Percentiles rank a stretch among this genome's conserved stretches.
phyloP scores from a whole-genome alignment of 1,140 invertebrate genomes.

The Teleogryllus occipitalis region DNA sequence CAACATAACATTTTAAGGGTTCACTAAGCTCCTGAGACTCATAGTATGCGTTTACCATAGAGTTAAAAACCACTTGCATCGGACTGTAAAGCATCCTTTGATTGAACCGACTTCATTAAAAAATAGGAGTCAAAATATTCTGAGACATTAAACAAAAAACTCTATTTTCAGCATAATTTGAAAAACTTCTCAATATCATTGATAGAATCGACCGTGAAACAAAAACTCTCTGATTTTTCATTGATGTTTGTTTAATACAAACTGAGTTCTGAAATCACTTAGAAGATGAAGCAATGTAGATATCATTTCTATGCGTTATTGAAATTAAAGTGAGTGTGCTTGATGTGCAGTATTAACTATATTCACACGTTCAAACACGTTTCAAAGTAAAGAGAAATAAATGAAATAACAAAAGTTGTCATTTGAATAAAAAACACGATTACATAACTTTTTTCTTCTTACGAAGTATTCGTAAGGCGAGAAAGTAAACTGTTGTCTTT shows the following conservation, averaged over 20 bases:
- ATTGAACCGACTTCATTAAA: not conserved
- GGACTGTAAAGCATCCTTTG: not conserved
- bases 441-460: no score
- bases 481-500: no score
- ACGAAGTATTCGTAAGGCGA: no score
- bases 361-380: not conserved
- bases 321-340: not conserved
- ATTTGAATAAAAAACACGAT: no score
- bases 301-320: not conserved
- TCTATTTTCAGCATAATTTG: not conserved
- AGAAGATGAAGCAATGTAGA: conserved; percentile 1
- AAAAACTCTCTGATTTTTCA: not conserved
- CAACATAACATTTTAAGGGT: not conserved
- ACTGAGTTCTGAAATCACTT: not conserved
- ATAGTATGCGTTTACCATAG: not conserved
- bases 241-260: not conserved
- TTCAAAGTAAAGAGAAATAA: not conserved
- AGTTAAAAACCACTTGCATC: not conserved
- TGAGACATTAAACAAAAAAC: not conserved
- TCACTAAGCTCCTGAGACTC: not conserved
- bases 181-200: not conserved
- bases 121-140: not conserved
- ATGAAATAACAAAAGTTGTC: not conserved
- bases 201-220: not conserved
- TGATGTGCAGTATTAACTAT: not conserved